A percentile compares a stretch with the other conserved stretches of the same genome.
These are phyloP conservation scores for Aurelia aurita DNA, from an alignment of 30 jellyfish, hydroid and myxozoan species.

Conservation along the genomic window DNA sequence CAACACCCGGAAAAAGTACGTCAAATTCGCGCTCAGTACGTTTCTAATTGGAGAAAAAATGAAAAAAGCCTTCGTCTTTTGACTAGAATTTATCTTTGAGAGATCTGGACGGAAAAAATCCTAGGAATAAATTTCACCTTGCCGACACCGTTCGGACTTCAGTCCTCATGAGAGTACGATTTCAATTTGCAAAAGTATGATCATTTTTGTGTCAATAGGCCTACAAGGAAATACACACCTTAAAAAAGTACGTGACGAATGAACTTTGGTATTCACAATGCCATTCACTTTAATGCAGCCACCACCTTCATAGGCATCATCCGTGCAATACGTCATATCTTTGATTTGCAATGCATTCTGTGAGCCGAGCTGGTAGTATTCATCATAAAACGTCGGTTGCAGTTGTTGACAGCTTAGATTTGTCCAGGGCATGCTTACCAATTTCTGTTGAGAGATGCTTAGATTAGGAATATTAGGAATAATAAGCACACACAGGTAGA, in stretches of 20 bases:
- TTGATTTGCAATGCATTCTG: conserved; percentile 44
- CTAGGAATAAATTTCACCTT: too few species aligned
- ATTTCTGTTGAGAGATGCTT: conserved; percentile 27
- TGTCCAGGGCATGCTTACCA: conserved; percentile 78
- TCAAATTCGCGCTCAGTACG: too few species aligned
- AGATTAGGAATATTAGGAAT: background rate
- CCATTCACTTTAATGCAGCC: conserved; percentile 82
- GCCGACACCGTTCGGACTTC: too few species aligned
- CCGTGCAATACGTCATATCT: conserved; percentile 40
- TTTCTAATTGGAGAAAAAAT: too few species aligned
- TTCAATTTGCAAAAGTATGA: background rate
- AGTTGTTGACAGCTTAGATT: conserved; percentile 82
- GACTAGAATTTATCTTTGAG: too few species aligned
- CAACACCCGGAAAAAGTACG: too few species aligned
- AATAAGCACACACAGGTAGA: background rate
- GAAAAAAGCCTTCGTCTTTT: too few species aligned
- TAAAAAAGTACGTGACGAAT: conserved; percentile 53
- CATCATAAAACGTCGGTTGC: conserved; percentile 80
- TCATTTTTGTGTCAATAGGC: background rate
- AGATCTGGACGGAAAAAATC: too few species aligned
- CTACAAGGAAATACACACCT: conserved; percentile 37
- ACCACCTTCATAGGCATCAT: conserved; percentile 88
- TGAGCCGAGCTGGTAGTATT: conserved; percentile 73
- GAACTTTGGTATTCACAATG: conserved; percentile 7
- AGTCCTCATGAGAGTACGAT: background rate